Conservation (phyloP, 1,140 invertebrate genomes). For the Aleiodes sp. region DNA sequence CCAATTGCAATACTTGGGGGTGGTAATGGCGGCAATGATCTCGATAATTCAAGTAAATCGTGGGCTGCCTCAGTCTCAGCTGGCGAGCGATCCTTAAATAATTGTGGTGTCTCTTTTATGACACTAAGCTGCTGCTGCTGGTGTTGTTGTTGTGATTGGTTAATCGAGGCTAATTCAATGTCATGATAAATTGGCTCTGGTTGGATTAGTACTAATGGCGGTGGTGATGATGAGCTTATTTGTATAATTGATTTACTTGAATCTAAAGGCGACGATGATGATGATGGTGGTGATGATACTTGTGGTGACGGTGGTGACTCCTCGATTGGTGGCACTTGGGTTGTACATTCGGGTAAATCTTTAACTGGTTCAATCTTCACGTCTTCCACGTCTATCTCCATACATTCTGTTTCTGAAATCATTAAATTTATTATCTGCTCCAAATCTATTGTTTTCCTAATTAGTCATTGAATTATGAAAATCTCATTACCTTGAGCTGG, state of each 20-base stretch:
- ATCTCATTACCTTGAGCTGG: conserved; percentile 15
- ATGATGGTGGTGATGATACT: conserved; percentile 11
- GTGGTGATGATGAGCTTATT: not conserved
- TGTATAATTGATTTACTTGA: not conserved
- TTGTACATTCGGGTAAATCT: not conserved
- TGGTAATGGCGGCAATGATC: conserved; percentile 79
- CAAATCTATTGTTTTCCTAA: too few relatives aligned
- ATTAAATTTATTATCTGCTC: not conserved
- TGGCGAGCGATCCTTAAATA: conserved; percentile 73
- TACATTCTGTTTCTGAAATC: not conserved
- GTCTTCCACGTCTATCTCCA: not conserved
- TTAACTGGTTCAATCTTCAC: not conserved
- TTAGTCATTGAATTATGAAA: too few relatives aligned
- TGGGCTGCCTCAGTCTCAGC: conserved; percentile 88
- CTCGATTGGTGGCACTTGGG: not conserved
- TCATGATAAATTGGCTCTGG: not conserved
- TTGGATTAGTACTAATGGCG: not conserved
- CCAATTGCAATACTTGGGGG: conserved; percentile 70
- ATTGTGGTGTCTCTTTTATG: conserved; percentile 44
- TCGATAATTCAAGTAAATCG: conserved; percentile 82
- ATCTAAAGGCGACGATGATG: not conserved
- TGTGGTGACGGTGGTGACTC: not conserved
- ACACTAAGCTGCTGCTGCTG: too few relatives aligned
- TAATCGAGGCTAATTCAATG: not conserved
- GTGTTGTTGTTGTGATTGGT: too few relatives aligned